Evolutionary conservation across 2,797 vertebrate species (phyloP).

Genomic region (Falco naumanni): DNA sequence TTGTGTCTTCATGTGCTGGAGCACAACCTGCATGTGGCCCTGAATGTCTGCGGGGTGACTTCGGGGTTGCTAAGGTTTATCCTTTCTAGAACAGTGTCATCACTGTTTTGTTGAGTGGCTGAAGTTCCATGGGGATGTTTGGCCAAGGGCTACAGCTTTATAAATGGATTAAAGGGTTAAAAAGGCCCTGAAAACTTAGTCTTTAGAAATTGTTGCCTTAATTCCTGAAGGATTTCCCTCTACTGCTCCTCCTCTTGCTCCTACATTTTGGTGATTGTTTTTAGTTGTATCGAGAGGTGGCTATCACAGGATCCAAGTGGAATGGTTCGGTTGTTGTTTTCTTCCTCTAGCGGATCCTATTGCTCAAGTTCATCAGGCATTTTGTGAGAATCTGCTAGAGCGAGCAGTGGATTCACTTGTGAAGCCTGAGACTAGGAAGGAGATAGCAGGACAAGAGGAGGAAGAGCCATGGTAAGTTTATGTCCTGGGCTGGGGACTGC

Average conservation of each 20-base stretch:
- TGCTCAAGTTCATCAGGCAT: conserved; percentile 93
- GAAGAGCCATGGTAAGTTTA: conserved; percentile 84
- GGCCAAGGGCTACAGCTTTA: background rate
- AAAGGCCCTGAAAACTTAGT: background rate
- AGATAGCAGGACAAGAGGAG: conserved; percentile 70
- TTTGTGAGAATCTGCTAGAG: conserved; percentile 94
- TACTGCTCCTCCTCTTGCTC: background rate
- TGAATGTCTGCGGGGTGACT: background rate
- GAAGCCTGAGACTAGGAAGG: conserved; percentile 84
- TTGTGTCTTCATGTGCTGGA: background rate
- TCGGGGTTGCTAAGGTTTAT: background rate
- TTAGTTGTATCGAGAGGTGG: background rate
- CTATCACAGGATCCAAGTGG: background rate
- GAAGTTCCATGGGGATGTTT: background rate
- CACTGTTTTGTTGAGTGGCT: background rate
- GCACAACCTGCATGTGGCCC: background rate
- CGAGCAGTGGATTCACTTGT: conserved; percentile 91
- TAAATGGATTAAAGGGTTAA: background rate
- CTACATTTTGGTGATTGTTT: background rate
- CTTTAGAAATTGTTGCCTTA: background rate
- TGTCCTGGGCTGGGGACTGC: background rate
- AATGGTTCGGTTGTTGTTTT: background rate
- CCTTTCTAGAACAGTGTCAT: background rate
- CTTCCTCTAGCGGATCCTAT: conserved; percentile 87
- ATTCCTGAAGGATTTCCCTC: background rate